Evolutionary conservation across 2,797 vertebrate species (phyloP).

Genomic region (Neomorphus geoffroyi): DNA sequence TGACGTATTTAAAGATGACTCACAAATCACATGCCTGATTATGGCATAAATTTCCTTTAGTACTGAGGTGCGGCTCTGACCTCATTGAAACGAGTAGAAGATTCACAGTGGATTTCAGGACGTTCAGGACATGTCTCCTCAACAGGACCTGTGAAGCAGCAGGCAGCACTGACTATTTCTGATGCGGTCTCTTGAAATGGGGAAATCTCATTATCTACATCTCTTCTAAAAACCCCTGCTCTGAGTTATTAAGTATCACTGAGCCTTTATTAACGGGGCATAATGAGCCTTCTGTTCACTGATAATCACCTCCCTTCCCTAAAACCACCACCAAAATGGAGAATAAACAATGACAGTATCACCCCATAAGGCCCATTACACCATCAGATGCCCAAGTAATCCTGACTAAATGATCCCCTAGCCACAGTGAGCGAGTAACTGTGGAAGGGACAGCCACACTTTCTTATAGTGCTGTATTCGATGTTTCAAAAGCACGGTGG

Average conservation of each 20-base stretch:
- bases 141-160: not conserved
- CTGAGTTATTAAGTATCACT: not conserved
- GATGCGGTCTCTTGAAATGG: not conserved
- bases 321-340: not conserved
- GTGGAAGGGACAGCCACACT: not conserved
- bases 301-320: accelerated
- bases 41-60: not conserved
- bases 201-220: not conserved
- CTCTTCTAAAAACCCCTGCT: not conserved
- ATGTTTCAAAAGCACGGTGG: not conserved
- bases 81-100: not conserved
- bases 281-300: not conserved
- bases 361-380: not conserved
- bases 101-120: not conserved
- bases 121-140: not conserved
- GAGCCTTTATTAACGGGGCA: not conserved
- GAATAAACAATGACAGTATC: not conserved
- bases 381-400: not conserved
- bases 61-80: not conserved
- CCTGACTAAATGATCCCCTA: not conserved
- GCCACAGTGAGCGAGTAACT: not conserved
- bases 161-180: not conserved
- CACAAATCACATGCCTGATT: not conserved
- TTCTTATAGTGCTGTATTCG: not conserved
- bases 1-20: not conserved